Conservation (phyloP, 2,113 vertebrate genomes). For the Pantherophis guttatus region DNA sequence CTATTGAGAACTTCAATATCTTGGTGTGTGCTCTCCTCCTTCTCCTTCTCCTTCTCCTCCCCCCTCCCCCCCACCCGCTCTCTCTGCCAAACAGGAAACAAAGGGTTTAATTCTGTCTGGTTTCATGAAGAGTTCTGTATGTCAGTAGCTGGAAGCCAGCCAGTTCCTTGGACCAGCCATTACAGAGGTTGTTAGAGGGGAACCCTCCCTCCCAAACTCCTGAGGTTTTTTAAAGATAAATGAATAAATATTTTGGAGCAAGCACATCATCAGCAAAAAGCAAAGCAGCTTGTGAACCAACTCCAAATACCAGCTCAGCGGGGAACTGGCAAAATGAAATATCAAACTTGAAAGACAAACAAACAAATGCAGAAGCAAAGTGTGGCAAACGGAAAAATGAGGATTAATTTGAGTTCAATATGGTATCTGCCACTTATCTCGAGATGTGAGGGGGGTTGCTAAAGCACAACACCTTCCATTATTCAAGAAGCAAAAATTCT, state of each 20-base stretch:
- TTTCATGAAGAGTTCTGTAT: constrained; percentile 59
- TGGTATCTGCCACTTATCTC: not conserved
- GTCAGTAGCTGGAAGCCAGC: constrained; percentile 52
- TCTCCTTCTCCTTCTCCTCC: not conserved
- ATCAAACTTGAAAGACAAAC: constrained; percentile 29
- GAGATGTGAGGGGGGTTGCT: not conserved
- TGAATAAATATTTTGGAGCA: not conserved
- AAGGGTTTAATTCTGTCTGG: constrained; percentile 75
- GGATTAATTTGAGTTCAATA: constrained; percentile 12
- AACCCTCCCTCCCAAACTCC: not conserved
- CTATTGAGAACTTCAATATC: constrained; percentile 58
- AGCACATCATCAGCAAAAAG: not conserved
- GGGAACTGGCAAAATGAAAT: constrained; percentile 33
- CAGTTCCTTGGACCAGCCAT: constrained; percentile 49
- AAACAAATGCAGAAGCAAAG: not conserved
- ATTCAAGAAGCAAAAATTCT: not conserved
- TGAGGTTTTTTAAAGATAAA: not conserved
- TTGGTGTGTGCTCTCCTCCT: constrained; percentile 42
- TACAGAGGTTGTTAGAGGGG: constrained; percentile 44
- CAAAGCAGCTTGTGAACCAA: not conserved
- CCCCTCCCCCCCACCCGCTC: constrained; percentile 20
- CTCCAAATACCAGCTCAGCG: constrained; percentile 36
- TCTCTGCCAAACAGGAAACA: constrained; percentile 70
- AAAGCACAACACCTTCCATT: not conserved
- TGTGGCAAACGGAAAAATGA: not conserved